A percentile compares a stretch with the other conserved stretches of the same genome.
Evolutionary conservation across 2,113 vertebrate species (phyloP).

Genomic region (Lycocorax pyrrhopterus): DNA sequence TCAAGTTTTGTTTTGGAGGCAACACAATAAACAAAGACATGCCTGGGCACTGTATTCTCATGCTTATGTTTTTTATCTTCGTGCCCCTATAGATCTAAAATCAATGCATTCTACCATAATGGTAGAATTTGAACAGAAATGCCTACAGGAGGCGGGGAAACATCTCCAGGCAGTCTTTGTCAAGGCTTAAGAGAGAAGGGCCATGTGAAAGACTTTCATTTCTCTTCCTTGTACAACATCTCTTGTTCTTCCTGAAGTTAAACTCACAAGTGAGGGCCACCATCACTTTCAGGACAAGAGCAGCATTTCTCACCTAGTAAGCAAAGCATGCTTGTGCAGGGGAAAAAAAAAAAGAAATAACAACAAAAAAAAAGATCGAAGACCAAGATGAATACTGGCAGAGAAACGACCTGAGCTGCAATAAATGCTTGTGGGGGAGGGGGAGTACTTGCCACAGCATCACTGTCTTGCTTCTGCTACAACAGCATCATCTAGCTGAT

Average conservation of each 20-base stretch:
- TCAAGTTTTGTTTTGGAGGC: background rate
- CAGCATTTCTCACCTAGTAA: background rate
- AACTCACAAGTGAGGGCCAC: background rate
- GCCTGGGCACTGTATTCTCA: background rate
- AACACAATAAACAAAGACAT: background rate
- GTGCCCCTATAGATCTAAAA: background rate
- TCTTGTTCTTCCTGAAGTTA: background rate
- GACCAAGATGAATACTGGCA: background rate
- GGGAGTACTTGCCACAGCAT: slow-evolving; percentile 26
- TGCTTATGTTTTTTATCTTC: background rate
- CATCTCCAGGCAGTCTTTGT: background rate
- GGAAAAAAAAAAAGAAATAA: too few species aligned
- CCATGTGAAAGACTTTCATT: background rate
- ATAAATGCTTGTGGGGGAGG: background rate
- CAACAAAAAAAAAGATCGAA: background rate
- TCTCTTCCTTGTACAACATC: background rate
- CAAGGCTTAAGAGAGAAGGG: background rate
- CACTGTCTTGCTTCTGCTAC: background rate
- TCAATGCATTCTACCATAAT: background rate
- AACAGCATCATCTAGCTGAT: slow-evolving; percentile 58
- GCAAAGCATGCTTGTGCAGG: background rate
- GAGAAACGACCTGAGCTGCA: background rate
- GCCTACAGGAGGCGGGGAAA: background rate
- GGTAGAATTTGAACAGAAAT: background rate
- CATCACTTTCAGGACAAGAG: background rate